A percentile compares a stretch with the other conserved stretches of the same genome.
phyloP scores from a whole-genome alignment of 2,113 vertebrate genomes.

The Phaethornis superciliosus region DNA sequence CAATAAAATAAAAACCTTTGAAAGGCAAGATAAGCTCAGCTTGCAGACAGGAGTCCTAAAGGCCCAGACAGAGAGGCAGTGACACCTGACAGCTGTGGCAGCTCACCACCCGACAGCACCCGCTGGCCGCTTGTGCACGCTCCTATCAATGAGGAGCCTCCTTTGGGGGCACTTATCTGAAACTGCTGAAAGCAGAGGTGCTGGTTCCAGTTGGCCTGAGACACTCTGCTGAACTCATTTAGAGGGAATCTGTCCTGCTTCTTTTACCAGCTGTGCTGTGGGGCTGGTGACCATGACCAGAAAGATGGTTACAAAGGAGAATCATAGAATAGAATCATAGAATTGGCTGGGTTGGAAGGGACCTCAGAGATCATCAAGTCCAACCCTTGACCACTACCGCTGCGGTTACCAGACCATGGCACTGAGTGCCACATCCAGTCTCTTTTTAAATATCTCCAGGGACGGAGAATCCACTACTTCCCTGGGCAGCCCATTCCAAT shows the following conservation, averaged over 20 bases:
- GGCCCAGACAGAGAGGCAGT: background rate
- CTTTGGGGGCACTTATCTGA: background rate
- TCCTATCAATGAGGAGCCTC: background rate
- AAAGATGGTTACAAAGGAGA: background rate
- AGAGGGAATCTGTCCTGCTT: background rate
- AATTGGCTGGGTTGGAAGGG: no score
- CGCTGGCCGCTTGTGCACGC: fast-evolving
- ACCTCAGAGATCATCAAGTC: no score
- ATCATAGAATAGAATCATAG: no score
- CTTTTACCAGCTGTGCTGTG: background rate
- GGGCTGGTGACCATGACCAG: background rate
- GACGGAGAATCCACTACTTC: no score
- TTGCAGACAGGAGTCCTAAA: background rate
- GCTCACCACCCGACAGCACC: background rate
- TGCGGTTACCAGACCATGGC: no score
- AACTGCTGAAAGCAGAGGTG: background rate
- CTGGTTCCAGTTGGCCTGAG: background rate
- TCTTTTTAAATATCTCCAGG: no score
- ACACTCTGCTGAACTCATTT: background rate
- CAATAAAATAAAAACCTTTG: background rate
- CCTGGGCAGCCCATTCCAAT: no score
- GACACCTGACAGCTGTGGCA: background rate
- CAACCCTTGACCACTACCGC: no score
- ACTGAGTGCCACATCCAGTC: no score
- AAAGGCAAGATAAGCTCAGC: background rate